Percentiles rank a stretch among this genome's conserved stretches.
Evolutionary conservation across 2,888 invertebrate species (phyloP).

Genomic region (Amorpha juglandis): DNA sequence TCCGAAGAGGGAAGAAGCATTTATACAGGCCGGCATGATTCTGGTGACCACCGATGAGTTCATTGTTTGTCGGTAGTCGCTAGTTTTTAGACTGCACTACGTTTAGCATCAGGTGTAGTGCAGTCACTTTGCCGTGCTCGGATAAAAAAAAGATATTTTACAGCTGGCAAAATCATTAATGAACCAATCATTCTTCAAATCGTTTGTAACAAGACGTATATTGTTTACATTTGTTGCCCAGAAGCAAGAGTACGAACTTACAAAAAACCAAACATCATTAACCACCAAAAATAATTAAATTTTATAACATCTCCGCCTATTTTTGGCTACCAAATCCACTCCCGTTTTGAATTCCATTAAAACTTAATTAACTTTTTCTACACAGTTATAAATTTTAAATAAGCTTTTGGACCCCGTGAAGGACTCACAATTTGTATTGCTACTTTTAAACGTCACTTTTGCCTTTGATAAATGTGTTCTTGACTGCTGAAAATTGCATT

Average conservation of each 20-base stretch:
- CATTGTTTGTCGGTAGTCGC: too few relatives aligned
- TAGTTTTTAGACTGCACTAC: too few relatives aligned
- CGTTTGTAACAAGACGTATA: conserved; percentile 43
- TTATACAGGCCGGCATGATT: too few relatives aligned
- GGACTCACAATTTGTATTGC: conserved; percentile 81
- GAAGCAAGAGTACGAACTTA: conserved; percentile 36
- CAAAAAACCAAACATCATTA: conserved; percentile 71
- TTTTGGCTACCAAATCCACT: conserved; percentile 83
- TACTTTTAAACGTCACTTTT: conserved; percentile 82
- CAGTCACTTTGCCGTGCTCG: too few relatives aligned
- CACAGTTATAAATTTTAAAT: conserved; percentile 74
- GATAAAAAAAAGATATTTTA: too few relatives aligned
- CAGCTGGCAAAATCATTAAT: conserved; percentile 23
- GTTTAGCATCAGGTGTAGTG: too few relatives aligned
- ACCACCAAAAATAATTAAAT: conserved; percentile 79
- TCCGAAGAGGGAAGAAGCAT: too few relatives aligned
- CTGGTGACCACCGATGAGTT: too few relatives aligned
- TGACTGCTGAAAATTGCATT: conserved; percentile 72
- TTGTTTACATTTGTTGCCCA: conserved; percentile 64
- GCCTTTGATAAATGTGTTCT: conserved; percentile 79
- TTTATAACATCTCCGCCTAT: conserved; percentile 83
- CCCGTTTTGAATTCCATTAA: conserved; percentile 83
- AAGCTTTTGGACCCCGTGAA: conserved; percentile 65
- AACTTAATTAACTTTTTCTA: conserved; percentile 83
- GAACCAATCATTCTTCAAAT: conserved; percentile 36